Percentiles rank a stretch among this genome's conserved stretches.
Evolutionary conservation across 2,797 vertebrate species (phyloP).

Genomic region (Sternarchorhynchus goeldii): DNA sequence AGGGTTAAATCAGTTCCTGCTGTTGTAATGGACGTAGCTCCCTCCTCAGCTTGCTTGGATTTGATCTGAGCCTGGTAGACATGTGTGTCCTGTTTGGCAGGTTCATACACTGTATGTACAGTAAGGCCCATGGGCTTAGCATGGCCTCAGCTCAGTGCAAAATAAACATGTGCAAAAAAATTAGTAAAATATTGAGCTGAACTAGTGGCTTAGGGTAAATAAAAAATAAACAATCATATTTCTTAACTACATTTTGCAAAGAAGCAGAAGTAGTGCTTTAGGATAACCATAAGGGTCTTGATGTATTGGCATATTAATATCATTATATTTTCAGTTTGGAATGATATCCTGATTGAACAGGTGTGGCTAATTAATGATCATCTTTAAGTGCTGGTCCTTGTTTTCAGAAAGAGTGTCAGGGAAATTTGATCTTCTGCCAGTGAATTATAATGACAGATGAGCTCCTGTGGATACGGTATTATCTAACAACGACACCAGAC

Average conservation of each 20-base stretch:
- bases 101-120: constrained; percentile 11
- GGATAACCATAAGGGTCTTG: constrained; percentile 2
- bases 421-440: constrained; percentile 22
- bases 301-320: neutral
- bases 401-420: constrained; percentile 33
- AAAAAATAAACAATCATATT: too few species aligned
- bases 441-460: constrained; percentile 18
- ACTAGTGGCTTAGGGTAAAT: neutral
- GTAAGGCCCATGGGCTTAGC: constrained; percentile 8
- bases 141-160: neutral
- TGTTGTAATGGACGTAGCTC: neutral
- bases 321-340: constrained; percentile 33
- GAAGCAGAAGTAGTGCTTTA: neutral
- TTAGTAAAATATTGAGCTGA: neutral
- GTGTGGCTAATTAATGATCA: constrained; percentile 4
- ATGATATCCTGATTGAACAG: constrained; percentile 23
- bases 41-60: neutral
- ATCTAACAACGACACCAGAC: neutral
- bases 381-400: neutral
- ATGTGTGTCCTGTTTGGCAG: constrained; percentile 2
- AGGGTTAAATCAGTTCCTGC: neutral
- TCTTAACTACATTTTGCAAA: neutral
- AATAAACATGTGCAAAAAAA: neutral
- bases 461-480: constrained; percentile 8
- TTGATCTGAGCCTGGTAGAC: neutral